Base-by-base conservation (phyloP, 2,113 vertebrate genomes). In the Atractosteus spatula region DNA sequence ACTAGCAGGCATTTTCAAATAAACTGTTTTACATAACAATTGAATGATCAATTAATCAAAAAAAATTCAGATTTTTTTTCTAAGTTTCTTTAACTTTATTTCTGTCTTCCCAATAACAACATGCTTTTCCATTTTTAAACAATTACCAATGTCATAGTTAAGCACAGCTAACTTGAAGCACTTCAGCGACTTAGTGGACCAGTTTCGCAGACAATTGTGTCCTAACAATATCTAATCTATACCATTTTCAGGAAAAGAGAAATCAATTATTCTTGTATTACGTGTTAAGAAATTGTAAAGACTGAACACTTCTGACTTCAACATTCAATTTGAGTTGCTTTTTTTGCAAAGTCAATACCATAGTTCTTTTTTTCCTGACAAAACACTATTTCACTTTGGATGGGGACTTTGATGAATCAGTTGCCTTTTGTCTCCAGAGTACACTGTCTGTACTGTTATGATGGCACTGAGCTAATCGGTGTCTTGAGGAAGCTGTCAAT, bases 261-360 rank as follows among this genome's bases (percentile, higher is more conserved):
- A 59, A 73, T 67, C 63, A 73, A 51, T 10, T 73, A 63, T 14
- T 45, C 43, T 62, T 55, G 7, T 51, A 41, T 73, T 55, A 67
- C 13, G 65, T n/a, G 43, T 55, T 59, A 65, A 67, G 63, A 67
- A 14, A 64, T 41, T 67, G 66, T 73, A 73, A 41, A 43, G 12
- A 59, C 64, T 16, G 64, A n/a, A 51, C 5, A 51, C 45, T 71
- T 66, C 57, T 63, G 51, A 57, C 14, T 47, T 72, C 62, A 72
- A 57, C 66, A 54, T 41, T 1, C 63, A 29, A 77, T 73, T 54
- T 69, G 2, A 70, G 55, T 59, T 77, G 16, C 47, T 69, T 73
- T 66, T 70, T 69, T 66, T 80, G 14, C 56, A 70, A 78, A 83
- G 80, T 78, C 80, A 81, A 17, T 11, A 76, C 76, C 78, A 80